Evolutionary conservation across 2,797 vertebrate species (phyloP).

Genomic region (Phataginus tricuspis): DNA sequence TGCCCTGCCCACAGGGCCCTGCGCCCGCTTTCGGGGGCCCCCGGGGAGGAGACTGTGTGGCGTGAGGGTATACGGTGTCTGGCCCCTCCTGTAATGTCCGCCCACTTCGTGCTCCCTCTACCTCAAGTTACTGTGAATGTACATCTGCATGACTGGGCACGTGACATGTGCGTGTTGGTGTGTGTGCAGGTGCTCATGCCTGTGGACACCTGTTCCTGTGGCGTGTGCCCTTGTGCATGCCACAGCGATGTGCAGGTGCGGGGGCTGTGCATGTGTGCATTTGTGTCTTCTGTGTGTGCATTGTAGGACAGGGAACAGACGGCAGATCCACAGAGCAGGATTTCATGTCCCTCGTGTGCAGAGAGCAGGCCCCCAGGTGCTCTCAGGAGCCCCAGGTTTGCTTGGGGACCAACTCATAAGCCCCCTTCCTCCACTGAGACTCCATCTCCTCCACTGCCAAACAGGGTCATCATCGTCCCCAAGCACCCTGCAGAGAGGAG

Average conservation of each 20-base stretch:
- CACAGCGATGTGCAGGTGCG: neutral
- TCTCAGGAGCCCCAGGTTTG: neutral
- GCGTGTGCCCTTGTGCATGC: neutral
- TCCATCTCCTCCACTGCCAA: neutral
- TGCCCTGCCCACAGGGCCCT: neutral
- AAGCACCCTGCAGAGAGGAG: neutral
- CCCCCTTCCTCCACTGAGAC: neutral
- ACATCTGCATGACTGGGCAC: rapidly evolving
- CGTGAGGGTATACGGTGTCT: rapidly evolving
- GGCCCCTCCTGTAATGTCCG: rapidly evolving
- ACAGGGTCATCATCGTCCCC: neutral
- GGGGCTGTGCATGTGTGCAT: neutral
- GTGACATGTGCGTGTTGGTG: rapidly evolving
- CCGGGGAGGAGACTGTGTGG: too few species aligned
- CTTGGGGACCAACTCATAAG: neutral
- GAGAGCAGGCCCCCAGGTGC: neutral
- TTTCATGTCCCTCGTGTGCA: neutral
- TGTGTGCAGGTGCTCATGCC: neutral
- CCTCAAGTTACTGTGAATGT: rapidly evolving
- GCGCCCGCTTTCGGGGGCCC: neutral
- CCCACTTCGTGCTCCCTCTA: neutral
- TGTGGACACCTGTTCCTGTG: neutral
- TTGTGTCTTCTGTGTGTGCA: neutral
- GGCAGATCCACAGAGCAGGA: neutral
- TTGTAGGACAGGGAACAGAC: neutral